Base-by-base conservation (phyloP, 2,888 invertebrate species). In the Oxystoma pomonae region DNA sequence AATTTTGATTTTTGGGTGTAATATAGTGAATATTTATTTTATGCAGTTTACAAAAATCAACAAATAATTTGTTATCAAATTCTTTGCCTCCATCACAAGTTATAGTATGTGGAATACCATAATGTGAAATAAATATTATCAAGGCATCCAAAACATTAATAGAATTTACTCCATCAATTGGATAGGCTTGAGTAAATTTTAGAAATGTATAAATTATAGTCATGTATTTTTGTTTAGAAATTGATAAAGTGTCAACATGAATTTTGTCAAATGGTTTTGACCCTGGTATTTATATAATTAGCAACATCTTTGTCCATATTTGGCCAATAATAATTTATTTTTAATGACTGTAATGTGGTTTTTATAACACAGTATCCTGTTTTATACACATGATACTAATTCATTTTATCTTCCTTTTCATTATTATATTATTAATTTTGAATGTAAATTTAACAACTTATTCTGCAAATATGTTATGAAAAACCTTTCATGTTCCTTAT, bases 21-120 rank as follows among this genome's bases (percentile, higher is more conserved):
- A 67, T 66, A 49, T 63, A 69, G 20, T 70, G 67, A 51, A 67
- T 56, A 63, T 67, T 56, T n/a, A 67, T 66, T 57, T 67, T 69
- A 59, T 66, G 63, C 1, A 69, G 49, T 55, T 67, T 60, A 16
- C 58, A 62, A 56, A 67, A 65, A 21, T 68, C 62, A 57, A 64
- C 57, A 7, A 67, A 21, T n/a, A 19, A 51, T 22, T 60, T 60
- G 51, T 61, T 66, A 53, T 67, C 69, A 52, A 70, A 65, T 67
- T 69, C 68, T 20, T 62, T 56, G 7, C 66, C 67, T 59, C 58
- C 49, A 58, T 66, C 63, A 21, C 61, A 58, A 52, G 67, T 68
- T 9, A 67, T 69, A 56, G 58, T 61, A 20, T 50, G 9, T 9
- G 66, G 67, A 35, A 65, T 5, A 9, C 64, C 58, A 16, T 57